A percentile compares a stretch with the other conserved stretches of the same genome.
These are phyloP conservation scores for Diphyllodes magnificus DNA, from an alignment of 2,113 vertebrate genomes.

Conservation along the genomic window DNA sequence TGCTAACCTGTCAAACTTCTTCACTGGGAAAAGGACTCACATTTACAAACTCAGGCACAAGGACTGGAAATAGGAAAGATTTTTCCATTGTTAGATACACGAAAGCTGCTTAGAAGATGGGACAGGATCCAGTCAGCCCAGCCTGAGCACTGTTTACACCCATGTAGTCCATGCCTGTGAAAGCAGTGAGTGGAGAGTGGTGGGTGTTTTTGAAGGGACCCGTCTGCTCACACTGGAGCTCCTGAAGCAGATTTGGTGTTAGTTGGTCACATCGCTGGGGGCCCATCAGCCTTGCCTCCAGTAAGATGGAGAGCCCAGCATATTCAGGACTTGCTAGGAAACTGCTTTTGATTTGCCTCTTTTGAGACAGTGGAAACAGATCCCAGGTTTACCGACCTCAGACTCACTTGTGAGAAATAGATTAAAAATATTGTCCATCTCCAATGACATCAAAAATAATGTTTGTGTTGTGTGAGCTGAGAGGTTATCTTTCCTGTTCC, in stretches of 20 bases:
- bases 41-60: background rate
- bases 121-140: background rate
- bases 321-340: background rate
- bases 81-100: background rate
- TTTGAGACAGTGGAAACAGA: background rate
- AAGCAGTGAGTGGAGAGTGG: background rate
- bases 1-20: slow-evolving; percentile 31
- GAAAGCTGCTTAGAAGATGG: slow-evolving; percentile 1
- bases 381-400: background rate
- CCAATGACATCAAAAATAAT: background rate
- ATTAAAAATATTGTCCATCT: background rate
- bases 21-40: background rate
- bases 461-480: background rate
- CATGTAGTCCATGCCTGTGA: accelerated
- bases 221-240: background rate
- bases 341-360: accelerated
- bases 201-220: background rate
- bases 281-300: background rate
- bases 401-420: background rate
- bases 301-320: background rate
- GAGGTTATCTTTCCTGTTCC: background rate
- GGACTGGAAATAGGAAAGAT: background rate
- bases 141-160: background rate
- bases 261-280: background rate
- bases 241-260: background rate